A percentile compares a stretch with the other conserved stretches of the same genome.
phyloP scores from a whole-genome alignment of 2,113 vertebrate species.

The Mastomys natalensis region DNA sequence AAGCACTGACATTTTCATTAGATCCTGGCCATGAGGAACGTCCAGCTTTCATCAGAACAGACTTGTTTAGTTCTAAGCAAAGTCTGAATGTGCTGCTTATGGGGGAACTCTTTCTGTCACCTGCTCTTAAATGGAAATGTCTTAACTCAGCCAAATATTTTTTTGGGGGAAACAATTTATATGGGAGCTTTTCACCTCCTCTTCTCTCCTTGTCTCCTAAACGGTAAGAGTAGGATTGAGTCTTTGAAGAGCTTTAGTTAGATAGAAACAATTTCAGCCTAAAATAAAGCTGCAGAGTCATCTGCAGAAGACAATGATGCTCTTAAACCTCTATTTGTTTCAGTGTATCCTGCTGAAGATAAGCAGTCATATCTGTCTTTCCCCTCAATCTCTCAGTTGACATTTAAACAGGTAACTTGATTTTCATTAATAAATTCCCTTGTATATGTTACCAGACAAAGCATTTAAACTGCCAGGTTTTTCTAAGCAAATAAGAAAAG shows the following conservation, averaged over 20 bases:
- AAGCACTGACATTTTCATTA: conserved; percentile 85
- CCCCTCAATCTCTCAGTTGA: conserved; percentile 64
- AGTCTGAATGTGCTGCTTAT: conserved; percentile 82
- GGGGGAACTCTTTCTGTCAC: conserved; percentile 83
- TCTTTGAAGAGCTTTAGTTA: conserved; percentile 85
- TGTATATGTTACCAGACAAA: conserved; percentile 66
- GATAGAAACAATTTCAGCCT: conserved; percentile 86
- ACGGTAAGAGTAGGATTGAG: not conserved
- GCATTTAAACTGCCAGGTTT: conserved; percentile 48
- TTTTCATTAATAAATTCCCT: conserved; percentile 65
- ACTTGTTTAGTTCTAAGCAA: conserved; percentile 82
- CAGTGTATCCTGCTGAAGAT: conserved; percentile 75
- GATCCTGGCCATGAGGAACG: conserved; percentile 79
- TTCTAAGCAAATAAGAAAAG: conserved; percentile 65
- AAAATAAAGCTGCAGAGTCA: conserved; percentile 86
- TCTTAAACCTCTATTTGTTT: conserved; percentile 85
- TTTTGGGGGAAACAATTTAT: conserved; percentile 79
- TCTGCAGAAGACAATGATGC: conserved; percentile 83
- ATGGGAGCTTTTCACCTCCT: conserved; percentile 62
- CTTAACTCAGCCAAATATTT: conserved; percentile 87
- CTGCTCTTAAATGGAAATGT: conserved; percentile 86
- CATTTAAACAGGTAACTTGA: conserved; percentile 69
- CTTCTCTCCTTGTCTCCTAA: conserved; percentile 1
- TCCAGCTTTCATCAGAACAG: conserved; percentile 85
- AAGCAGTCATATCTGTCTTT: conserved; percentile 71